phyloP scores from a whole-genome alignment of 2,797 vertebrate genomes.

The Graptemys geographica region DNA sequence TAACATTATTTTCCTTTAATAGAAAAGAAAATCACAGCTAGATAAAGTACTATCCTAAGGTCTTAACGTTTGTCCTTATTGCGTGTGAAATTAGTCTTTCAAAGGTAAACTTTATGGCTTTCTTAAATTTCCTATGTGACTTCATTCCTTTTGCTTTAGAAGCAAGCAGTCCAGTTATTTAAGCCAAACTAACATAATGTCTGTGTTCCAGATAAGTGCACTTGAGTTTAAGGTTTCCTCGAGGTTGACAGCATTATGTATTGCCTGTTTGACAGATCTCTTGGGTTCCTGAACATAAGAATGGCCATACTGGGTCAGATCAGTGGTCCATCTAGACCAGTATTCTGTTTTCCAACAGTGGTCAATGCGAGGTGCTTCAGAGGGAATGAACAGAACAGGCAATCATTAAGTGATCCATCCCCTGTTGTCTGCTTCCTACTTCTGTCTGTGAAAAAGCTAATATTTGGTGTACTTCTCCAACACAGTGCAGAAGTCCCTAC shows the following conservation, averaged over 20 bases:
- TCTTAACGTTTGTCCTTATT: not conserved
- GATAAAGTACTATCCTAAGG: not conserved
- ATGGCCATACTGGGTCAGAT: not conserved
- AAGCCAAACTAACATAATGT: not conserved
- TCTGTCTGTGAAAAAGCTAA: not conserved
- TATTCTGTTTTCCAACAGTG: not conserved
- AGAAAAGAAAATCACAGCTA: not conserved
- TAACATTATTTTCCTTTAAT: slow-evolving; percentile 71
- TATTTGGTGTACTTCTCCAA: not conserved
- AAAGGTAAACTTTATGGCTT: not conserved
- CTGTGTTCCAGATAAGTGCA: not conserved
- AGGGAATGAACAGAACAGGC: not conserved
- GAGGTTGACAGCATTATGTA: not conserved
- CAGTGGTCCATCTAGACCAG: not conserved
- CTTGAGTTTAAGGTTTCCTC: not conserved
- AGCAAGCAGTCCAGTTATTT: not conserved
- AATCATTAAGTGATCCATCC: not conserved
- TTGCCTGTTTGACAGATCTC: not conserved
- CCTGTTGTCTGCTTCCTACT: not conserved
- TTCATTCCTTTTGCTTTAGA: not conserved
- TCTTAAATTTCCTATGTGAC: not conserved
- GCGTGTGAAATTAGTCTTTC: not conserved
- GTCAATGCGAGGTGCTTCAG: not conserved
- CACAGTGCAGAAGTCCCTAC: not conserved
- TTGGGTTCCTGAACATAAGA: not conserved